A percentile compares a stretch with the other conserved stretches of the same genome.
phyloP scores from a whole-genome alignment of 2,888 invertebrate genomes.

The Diploptera punctata region DNA sequence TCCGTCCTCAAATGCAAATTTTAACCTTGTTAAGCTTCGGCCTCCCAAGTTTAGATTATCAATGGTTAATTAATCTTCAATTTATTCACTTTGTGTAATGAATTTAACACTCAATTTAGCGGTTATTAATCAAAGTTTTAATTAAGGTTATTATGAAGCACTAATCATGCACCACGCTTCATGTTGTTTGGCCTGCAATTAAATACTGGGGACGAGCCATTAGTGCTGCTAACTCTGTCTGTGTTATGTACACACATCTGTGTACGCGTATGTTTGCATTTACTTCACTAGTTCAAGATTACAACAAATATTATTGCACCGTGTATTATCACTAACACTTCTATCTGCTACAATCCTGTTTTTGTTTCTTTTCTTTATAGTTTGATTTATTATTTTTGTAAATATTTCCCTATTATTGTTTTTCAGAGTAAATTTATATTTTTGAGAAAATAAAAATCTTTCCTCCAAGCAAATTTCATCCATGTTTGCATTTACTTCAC shows the following conservation, averaged over 20 bases:
- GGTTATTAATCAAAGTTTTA: constrained; percentile 65
- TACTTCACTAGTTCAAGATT: too few relatives aligned
- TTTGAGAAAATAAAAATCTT: too few relatives aligned
- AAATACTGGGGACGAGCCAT: constrained; percentile 27
- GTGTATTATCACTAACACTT: too few relatives aligned
- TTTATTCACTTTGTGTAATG: constrained; percentile 59
- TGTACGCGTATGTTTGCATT: too few relatives aligned
- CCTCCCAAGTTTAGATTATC: constrained; percentile 60
- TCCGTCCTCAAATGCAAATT: constrained; percentile 62
- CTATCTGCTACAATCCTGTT: too few relatives aligned
- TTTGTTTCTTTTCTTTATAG: too few relatives aligned
- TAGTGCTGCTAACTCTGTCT: constrained; percentile 20
- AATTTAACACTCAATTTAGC: constrained; percentile 63
- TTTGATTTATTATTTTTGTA: too few relatives aligned
- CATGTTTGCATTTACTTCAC: too few relatives aligned
- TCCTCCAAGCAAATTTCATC: too few relatives aligned
- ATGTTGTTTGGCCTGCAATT: constrained; percentile 43
- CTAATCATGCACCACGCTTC: constrained; percentile 45
- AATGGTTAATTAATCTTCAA: constrained; percentile 62
- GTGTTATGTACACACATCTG: background rate
- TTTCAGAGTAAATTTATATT: too few relatives aligned
- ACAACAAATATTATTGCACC: too few relatives aligned
- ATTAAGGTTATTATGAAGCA: constrained; percentile 53
- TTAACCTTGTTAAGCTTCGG: constrained; percentile 60
- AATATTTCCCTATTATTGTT: too few relatives aligned